A percentile compares a stretch with the other conserved stretches of the same genome.
Conservation (phyloP, 2,113 vertebrate species). For the Zosterops japonicus region DNA sequence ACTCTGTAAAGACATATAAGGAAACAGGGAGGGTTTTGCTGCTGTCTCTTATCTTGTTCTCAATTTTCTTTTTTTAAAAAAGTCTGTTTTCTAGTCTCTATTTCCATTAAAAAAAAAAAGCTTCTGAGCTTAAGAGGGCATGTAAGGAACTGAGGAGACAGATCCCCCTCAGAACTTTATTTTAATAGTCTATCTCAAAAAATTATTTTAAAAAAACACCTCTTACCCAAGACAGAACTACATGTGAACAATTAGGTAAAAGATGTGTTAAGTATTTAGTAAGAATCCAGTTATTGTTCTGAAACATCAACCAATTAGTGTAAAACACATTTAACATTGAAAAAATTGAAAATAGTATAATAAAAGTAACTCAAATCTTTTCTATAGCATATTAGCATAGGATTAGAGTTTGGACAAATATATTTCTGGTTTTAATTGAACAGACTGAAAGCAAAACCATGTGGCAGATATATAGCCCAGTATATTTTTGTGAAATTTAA, state of each 20-base stretch:
- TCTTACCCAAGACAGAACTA: background rate
- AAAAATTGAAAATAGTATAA: background rate
- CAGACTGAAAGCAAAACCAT: slow-evolving; percentile 29
- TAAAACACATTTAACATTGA: background rate
- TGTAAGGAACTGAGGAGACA: background rate
- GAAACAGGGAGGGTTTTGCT: background rate
- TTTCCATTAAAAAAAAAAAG: background rate
- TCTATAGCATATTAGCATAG: background rate
- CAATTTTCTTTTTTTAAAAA: background rate
- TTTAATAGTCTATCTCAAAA: background rate
- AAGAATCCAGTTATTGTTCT: background rate
- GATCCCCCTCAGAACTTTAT: background rate
- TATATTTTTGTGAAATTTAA: slow-evolving; percentile 23
- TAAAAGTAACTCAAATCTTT: background rate
- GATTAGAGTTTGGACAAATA: slow-evolving; percentile 16
- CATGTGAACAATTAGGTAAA: background rate
- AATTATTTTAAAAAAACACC: background rate
- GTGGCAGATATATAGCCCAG: background rate
- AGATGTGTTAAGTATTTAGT: background rate
- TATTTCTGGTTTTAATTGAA: slow-evolving; percentile 22
- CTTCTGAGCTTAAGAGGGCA: background rate
- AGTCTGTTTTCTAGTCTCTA: background rate
- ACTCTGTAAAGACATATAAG: background rate
- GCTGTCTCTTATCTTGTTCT: background rate
- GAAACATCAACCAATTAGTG: background rate